Conservation (phyloP, 1,140 invertebrate genomes). For the Lutraria rhynchaena region DNA sequence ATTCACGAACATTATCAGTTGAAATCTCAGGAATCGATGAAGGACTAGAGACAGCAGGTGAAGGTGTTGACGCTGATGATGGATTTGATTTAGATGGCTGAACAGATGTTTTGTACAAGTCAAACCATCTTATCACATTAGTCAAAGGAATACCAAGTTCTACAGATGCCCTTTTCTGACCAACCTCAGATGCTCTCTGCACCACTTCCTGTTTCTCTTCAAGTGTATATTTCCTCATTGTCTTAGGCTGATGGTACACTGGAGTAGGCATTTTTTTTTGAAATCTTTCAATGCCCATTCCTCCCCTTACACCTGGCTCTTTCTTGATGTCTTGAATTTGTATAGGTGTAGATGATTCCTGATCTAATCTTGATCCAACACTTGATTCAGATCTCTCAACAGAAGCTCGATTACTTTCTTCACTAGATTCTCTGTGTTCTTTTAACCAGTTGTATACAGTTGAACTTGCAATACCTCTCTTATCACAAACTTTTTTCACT, state of each 20-base stretch:
- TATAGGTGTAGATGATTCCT: constrained; percentile 24
- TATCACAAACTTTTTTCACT: constrained; percentile 21
- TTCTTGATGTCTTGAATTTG: constrained; percentile 32
- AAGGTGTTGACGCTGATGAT: neutral
- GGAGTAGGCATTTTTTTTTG: neutral
- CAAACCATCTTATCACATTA: constrained; percentile 50
- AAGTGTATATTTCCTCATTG: constrained; percentile 39
- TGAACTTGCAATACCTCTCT: constrained; percentile 22
- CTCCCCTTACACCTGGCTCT: constrained; percentile 29
- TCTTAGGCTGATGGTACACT: neutral
- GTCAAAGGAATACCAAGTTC: constrained; percentile 41
- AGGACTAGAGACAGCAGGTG: too few species aligned
- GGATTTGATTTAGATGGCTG: neutral
- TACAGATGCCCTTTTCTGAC: constrained; percentile 14
- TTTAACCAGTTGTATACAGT: constrained; percentile 49
- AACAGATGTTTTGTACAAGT: constrained; percentile 15
- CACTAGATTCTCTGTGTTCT: constrained; percentile 38
- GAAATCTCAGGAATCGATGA: too few species aligned
- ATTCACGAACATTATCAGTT: too few species aligned
- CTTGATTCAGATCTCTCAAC: constrained; percentile 26
- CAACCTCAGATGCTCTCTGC: constrained; percentile 37
- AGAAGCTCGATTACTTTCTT: constrained; percentile 3
- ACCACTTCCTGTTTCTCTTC: constrained; percentile 44
- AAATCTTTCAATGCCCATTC: neutral
- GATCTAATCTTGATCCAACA: neutral